Conservation (phyloP, 2,797 vertebrate genomes). For the Poecilia wingei region DNA sequence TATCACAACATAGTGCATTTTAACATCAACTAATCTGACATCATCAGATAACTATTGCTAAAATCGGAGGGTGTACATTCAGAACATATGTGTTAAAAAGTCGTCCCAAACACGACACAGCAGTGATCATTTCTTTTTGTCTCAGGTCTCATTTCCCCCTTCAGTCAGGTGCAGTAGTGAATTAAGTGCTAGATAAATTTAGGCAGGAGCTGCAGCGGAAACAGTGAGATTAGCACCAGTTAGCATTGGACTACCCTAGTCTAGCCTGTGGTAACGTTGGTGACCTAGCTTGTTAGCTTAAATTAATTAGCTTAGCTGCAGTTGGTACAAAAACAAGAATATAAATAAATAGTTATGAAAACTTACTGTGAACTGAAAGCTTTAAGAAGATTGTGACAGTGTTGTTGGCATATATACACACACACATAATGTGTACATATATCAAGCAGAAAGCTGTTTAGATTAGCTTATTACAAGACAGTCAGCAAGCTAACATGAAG, state of each 20-base stretch:
- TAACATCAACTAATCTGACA: slow-evolving; percentile 35
- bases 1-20: slow-evolving; percentile 57
- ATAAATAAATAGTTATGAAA: slow-evolving; percentile 26
- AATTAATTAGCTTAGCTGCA: neutral
- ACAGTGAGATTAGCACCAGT: slow-evolving; percentile 3
- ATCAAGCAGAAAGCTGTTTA: neutral
- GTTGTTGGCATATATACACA: neutral
- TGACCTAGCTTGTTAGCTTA: neutral
- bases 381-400: slow-evolving; percentile 18
- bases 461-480: too few relatives aligned
- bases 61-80: slow-evolving; percentile 60
- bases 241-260: slow-evolving; percentile 1
- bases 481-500: neutral
- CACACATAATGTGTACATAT: neutral
- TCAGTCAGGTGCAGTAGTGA: neutral
- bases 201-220: neutral
- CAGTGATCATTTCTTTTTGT: slow-evolving; percentile 10
- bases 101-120: slow-evolving; percentile 16
- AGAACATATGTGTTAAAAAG: slow-evolving; percentile 34
- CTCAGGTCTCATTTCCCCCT: neutral
- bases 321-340: slow-evolving; percentile 9
- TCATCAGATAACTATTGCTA: slow-evolving; percentile 34
- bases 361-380: neutral
- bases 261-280: slow-evolving; percentile 10
- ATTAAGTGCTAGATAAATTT: neutral